Evolutionary conservation across 2,113 vertebrate species (phyloP).

Genomic region (human (Homo sapiens)): GRCh38 chr9:120473501-120474000

Average conservation of each 20-base stretch:
- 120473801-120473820: slow-evolving; percentile 24
- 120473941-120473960: slow-evolving; percentile 37
- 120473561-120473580: slow-evolving; percentile 15
- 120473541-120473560: slow-evolving; percentile 62
- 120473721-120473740: not conserved
- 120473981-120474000: not conserved
- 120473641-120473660: slow-evolving; percentile 40
- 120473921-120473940: not conserved
- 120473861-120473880: slow-evolving; percentile 48
- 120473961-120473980: slow-evolving; percentile 49
- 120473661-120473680: slow-evolving; percentile 67
- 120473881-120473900: slow-evolving; percentile 25
- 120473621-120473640: slow-evolving; percentile 14
- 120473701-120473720: slow-evolving; percentile 30
- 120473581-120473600: slow-evolving; percentile 30
- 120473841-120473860: slow-evolving; percentile 46
- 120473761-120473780: not conserved
- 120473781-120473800: not conserved
- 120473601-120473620: slow-evolving; percentile 24
- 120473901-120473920: slow-evolving; percentile 40
- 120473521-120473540: slow-evolving; percentile 58
- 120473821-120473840: slow-evolving; percentile 23
- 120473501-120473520: slow-evolving; percentile 20
- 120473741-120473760: not conserved
- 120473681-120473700: slow-evolving; percentile 61